Evolutionary conservation across 2,113 vertebrate species (phyloP), one percentile per base, ranked within the genome.

Genomic region (Aptenodytes forsteri): DNA sequence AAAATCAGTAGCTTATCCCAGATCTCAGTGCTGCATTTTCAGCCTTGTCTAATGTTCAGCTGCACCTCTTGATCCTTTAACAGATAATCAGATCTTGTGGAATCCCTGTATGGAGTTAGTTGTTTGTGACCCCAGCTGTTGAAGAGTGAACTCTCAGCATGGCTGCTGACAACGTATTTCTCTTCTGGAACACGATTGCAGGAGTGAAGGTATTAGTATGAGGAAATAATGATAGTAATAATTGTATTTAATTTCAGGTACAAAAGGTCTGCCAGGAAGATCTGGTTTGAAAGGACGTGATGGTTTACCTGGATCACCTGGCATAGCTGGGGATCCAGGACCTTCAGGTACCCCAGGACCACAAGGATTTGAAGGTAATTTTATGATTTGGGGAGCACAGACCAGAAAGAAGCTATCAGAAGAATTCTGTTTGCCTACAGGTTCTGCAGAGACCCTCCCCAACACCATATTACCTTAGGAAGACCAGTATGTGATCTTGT

Each of bases 301-400:
- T 36, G 99, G 99, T 36, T 50, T 98, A 26, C 42, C 98, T 36
- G 99, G 99, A 78, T 40, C 89, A 7, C 94, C 98, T 26, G 99
- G 99, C 50, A 3, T 64, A 14, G 11, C 34, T 21, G 99, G 99
- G 81, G 99, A 99, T n/a, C 92, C 98, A 26, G 99, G 99, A 79
- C 79, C 96, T 36, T 79, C 97, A 4, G 99, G 99, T 70, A 97
- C 97, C 70, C 98, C 98, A 76, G 99, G 99, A 90, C 77, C 96
- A 71, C 97, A 98, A 62, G 99, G 99, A 94, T 97, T 98, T 73
- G 98, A 99, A 99, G 99, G 99, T 99, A 93, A 97, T 62, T 62
- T 59, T 88, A 32, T 73, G 26, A 34, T 76, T 59, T 79, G 56
- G 16, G 21, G 21, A 75, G 42, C 75, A 54, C 20, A 54, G 46